These are phyloP conservation scores for Dicyrtomina minuta DNA, from an alignment of 2,888 invertebrate species.

Conservation along the genomic window DNA sequence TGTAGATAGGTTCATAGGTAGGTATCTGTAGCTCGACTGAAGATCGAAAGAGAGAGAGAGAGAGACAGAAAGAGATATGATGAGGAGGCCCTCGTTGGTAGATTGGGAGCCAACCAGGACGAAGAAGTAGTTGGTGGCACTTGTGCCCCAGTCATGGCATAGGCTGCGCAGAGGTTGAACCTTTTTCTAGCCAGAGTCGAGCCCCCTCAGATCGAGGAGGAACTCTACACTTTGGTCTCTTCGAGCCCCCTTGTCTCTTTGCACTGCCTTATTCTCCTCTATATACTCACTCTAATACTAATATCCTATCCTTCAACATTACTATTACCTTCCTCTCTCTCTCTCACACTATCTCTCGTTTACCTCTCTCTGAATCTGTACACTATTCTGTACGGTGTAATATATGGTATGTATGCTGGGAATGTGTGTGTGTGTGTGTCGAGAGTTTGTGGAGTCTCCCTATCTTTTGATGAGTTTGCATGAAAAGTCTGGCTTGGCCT, in stretches of 20 bases:
- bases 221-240: constrained; percentile 21
- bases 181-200: constrained; percentile 48
- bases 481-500: constrained; percentile 47
- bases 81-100: constrained; percentile 27
- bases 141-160: constrained; percentile 49
- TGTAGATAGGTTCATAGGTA: too few species aligned
- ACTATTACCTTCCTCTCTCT: neutral
- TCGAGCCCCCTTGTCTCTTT: constrained; percentile 20
- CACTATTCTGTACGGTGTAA: neutral
- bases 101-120: constrained; percentile 47
- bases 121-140: constrained; percentile 46
- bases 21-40: too few species aligned
- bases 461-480: constrained; percentile 20
- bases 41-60: too few species aligned
- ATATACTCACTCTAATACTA: too few species aligned
- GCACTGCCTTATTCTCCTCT: constrained; percentile 22
- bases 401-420: neutral
- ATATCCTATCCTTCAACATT: constrained; percentile 2
- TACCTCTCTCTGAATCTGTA: neutral
- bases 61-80: too few species aligned
- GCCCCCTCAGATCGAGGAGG: constrained; percentile 28
- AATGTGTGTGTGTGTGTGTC: too few species aligned
- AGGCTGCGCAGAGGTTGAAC: constrained; percentile 52
- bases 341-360: neutral
- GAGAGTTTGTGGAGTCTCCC: too few species aligned